Conservation (phyloP, 2,888 invertebrate genomes). For the Unio pictorum region DNA sequence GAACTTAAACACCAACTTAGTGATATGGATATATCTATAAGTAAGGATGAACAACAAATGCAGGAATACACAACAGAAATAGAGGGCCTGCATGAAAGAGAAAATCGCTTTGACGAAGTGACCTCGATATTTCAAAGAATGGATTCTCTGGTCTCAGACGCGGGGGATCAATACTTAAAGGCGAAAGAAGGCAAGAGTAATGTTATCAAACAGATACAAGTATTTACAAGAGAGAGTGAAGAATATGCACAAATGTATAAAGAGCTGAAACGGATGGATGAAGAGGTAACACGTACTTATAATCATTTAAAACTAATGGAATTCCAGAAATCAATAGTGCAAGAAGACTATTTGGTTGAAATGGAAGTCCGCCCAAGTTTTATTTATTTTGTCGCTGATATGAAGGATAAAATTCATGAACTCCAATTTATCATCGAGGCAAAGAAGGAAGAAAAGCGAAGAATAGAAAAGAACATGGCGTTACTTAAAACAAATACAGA, state of each 20-base stretch:
- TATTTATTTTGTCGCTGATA: slow-evolving; percentile 55
- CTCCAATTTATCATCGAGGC: slow-evolving; percentile 29
- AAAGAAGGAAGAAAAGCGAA: slow-evolving; percentile 41
- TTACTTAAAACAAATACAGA: slow-evolving; percentile 51
- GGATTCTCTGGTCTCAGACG: slow-evolving; percentile 26
- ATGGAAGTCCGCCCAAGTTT: slow-evolving; percentile 58
- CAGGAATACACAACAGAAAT: slow-evolving; percentile 32
- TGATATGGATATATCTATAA: slow-evolving; percentile 29
- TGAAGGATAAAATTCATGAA: slow-evolving; percentile 44
- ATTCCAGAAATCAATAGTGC: slow-evolving; percentile 52
- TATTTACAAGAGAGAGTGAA: slow-evolving; percentile 20
- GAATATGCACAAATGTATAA: slow-evolving; percentile 31
- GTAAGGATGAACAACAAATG: slow-evolving; percentile 34
- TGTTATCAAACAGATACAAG: slow-evolving; percentile 26
- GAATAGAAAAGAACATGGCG: slow-evolving; percentile 47
- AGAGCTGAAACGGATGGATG: slow-evolving; percentile 35
- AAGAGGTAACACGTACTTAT: slow-evolving; percentile 37
- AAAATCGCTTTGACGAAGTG: slow-evolving; percentile 37
- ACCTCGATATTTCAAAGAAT: slow-evolving; percentile 39
- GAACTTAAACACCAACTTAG: slow-evolving; percentile 33
- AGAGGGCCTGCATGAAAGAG: slow-evolving; percentile 29
- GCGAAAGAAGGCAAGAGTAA: slow-evolving; percentile 29
- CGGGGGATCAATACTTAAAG: slow-evolving; percentile 27
- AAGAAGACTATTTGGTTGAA: slow-evolving; percentile 59
- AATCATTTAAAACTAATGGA: slow-evolving; percentile 51